phyloP scores from a whole-genome alignment of 2,888 invertebrate species.

The Sesia bembeciformis region DNA sequence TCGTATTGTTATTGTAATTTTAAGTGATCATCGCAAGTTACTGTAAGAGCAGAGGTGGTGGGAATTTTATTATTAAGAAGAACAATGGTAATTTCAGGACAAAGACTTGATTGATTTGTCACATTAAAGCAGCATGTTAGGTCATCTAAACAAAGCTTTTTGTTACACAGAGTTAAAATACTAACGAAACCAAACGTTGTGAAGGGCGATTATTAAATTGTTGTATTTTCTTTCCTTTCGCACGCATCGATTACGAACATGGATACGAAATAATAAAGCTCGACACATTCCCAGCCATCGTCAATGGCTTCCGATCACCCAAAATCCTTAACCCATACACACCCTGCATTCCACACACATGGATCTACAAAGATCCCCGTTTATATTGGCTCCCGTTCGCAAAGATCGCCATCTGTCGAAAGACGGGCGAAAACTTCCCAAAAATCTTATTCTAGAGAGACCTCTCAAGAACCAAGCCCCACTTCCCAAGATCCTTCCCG shows the following conservation, averaged over 20 bases:
- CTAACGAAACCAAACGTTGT: no score
- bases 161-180: no score
- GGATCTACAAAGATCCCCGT: slow-evolving; percentile 84
- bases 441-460: slow-evolving; percentile 52
- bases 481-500: slow-evolving; percentile 61
- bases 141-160: no score
- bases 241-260: slow-evolving; percentile 57
- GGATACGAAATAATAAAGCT: slow-evolving; percentile 53
- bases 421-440: slow-evolving; percentile 39
- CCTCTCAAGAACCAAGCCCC: slow-evolving; percentile 62
- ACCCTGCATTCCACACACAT: slow-evolving; percentile 73
- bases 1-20: no score
- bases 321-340: slow-evolving; percentile 66
- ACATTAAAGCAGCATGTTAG: no score
- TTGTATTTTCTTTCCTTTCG: slow-evolving; percentile 47
- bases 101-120: no score
- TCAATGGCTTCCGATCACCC: slow-evolving; percentile 65
- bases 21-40: no score
- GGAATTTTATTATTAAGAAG: no score
- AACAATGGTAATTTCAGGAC: no score
- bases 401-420: slow-evolving; percentile 70
- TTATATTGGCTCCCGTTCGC: slow-evolving; percentile 77
- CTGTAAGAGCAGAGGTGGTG: no score
- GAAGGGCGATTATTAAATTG: slow-evolving; percentile 15
- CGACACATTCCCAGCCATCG: slow-evolving; percentile 72